Evolutionary conservation across 37 sponge, comb jelly and placozoan genomes (phyloP).

Genomic region (Petrosia ficiformis): DNA sequence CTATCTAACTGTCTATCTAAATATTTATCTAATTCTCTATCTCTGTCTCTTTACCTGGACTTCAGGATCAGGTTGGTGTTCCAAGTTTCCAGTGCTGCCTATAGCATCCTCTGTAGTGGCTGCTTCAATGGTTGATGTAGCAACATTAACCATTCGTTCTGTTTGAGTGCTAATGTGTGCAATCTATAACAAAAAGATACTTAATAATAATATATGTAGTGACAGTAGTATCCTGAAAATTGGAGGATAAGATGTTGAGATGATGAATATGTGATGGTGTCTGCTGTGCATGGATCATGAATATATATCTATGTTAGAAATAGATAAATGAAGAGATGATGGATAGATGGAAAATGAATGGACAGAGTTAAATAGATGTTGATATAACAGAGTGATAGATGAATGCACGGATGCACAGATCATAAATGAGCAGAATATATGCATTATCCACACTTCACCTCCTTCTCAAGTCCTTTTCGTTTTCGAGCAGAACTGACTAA

Average conservation of each 20-base stretch:
- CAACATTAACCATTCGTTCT: conserved; percentile 57
- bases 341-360: too few relatives aligned
- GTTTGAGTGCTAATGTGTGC: conserved; percentile 58
- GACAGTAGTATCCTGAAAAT: too few relatives aligned
- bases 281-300: not conserved
- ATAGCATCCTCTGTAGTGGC: conserved; percentile 57
- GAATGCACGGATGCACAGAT: conserved; percentile 12
- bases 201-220: not conserved
- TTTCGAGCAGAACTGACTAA: conserved; percentile 47
- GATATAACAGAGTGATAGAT: not conserved
- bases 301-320: too few relatives aligned
- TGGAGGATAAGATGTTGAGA: too few relatives aligned
- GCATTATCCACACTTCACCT: conserved; percentile 21
- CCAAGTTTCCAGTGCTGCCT: conserved; percentile 12
- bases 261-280: too few relatives aligned
- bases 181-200: conserved; percentile 23
- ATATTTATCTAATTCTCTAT: too few relatives aligned
- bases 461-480: conserved; percentile 28
- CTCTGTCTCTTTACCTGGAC: conserved; percentile 15
- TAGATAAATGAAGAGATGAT: too few relatives aligned
- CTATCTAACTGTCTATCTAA: too few relatives aligned
- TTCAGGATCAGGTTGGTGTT: conserved; percentile 15
- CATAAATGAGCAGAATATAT: not conserved
- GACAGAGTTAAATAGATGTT: too few relatives aligned
- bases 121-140: conserved; percentile 53